Base-by-base conservation (phyloP, 2,888 invertebrate genomes). In the Cepaea hortensis region DNA sequence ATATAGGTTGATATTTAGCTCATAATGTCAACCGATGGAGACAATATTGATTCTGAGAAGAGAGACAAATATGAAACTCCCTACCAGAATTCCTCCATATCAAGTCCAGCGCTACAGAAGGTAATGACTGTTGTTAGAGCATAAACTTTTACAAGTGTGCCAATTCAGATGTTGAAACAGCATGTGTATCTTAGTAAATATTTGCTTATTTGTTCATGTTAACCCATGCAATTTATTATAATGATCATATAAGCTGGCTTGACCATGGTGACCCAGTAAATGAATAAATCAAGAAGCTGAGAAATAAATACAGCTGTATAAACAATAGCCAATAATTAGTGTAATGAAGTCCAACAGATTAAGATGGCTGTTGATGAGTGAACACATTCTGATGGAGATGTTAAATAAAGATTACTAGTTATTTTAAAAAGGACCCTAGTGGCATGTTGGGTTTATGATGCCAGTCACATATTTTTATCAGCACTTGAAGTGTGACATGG, bases 11-110 rank as follows among this genome's bases (percentile, higher is more conserved):
- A 6, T 77, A 50, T 6, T 50, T n/a, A 72, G n/a, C n/a, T 20
- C n/a, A 77, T 6, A 23, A 77, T 55, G 61, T 77, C 55, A 20
- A n/a, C 77, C 55, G 23, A 77, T 77, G 23, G 77, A 55, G 77
- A 77, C 5, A 77, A 50, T 6, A n/a, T 61, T 77, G 61, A 55
- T 55, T n/a, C 23, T 55, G 55, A 55, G 1, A n/a, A 23, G 50
- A 77, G 11, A 61, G 9, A 61, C 20, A 55, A 77, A 77, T 1
- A 4, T n/a, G n/a, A 46, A 70, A 61, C 55, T 55, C n/a, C 6
- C 55, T 11, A 55, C n/a, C 77, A 77, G 55, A 55, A 61, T n/a
- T 23, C 20, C 6, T 55, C 1, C 20, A 15, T n/a, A n/a, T 55
- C 55, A 77, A 61, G n/a, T 55, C 55, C 77, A 55, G 7, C n/a